Evolutionary conservation across 2,113 vertebrate species (phyloP).

Genomic region (Indicator maculatus): DNA sequence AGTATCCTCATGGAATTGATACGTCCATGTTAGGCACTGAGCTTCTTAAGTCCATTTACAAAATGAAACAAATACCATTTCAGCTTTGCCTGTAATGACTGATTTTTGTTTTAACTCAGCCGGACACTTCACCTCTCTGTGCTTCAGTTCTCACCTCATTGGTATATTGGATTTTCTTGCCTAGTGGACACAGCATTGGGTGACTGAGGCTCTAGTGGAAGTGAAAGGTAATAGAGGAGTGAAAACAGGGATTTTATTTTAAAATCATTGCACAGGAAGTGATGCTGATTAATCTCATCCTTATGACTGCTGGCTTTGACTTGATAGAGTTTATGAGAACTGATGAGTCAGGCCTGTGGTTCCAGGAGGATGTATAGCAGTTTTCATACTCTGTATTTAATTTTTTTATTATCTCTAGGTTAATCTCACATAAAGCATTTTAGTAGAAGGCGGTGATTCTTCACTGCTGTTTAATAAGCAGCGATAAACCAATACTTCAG

Average conservation of each 20-base stretch:
- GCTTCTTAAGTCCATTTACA: not conserved
- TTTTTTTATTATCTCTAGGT: not conserved
- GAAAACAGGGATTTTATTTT: not conserved
- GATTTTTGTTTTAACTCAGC: not conserved
- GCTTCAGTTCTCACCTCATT: not conserved
- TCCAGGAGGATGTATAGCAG: not conserved
- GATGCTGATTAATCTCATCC: not conserved
- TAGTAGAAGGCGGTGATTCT: not conserved
- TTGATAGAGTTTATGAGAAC: not conserved
- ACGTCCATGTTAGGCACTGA: not conserved
- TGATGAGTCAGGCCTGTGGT: conserved; percentile 3
- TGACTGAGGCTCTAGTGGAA: not conserved
- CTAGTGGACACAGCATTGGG: not conserved
- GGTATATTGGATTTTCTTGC: not conserved
- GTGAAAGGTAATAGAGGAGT: not conserved
- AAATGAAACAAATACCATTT: not conserved
- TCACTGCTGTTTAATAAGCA: not conserved
- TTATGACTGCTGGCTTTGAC: not conserved
- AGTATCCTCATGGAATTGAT: not conserved
- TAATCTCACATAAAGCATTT: not conserved
- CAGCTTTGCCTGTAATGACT: not conserved
- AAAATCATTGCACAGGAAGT: not conserved
- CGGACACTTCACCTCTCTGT: not conserved
- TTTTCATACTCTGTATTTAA: not conserved
- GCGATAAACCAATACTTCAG: not conserved